A percentile compares a stretch with the other conserved stretches of the same genome.
Evolutionary conservation across 2,888 invertebrate genomes (phyloP).

Genomic region (Cryptocheilus praepositus): DNA sequence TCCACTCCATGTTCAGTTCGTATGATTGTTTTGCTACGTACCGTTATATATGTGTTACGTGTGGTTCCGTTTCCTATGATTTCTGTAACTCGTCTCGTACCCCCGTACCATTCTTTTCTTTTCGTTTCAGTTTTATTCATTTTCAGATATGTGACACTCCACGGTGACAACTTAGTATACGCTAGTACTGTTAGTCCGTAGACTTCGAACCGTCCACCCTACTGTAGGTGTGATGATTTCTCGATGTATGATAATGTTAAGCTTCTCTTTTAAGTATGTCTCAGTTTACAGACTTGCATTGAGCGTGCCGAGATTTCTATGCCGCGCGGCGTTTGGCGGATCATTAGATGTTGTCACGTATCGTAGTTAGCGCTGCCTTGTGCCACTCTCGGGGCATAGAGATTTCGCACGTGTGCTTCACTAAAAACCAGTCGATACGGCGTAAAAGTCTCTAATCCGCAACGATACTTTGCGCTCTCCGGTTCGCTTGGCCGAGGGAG

Average conservation of each 20-base stretch:
- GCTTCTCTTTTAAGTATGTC: constrained; percentile 30
- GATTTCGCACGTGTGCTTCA: no score
- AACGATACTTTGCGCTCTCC: no score
- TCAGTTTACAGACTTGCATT: constrained; percentile 14
- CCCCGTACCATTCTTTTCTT: constrained; percentile 30
- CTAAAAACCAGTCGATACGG: no score
- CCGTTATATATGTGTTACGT: constrained; percentile 46
- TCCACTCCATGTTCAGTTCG: constrained; percentile 65
- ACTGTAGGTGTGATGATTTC: not conserved
- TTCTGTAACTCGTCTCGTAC: constrained; percentile 21
- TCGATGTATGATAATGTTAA: constrained; percentile 23
- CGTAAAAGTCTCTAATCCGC: no score
- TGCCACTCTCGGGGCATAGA: no score
- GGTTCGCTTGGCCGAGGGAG: no score
- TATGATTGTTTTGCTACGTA: constrained; percentile 66
- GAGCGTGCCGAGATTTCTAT: constrained; percentile 20
- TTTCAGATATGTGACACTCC: constrained; percentile 36
- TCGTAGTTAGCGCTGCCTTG: no score
- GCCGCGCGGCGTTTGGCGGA: not conserved
- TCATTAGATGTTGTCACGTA: not conserved
- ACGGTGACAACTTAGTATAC: constrained; percentile 36
- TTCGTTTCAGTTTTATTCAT: constrained; percentile 29
- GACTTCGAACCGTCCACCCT: constrained; percentile 9
- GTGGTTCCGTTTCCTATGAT: constrained; percentile 24
- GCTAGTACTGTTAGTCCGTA: constrained; percentile 42